A percentile compares a stretch with the other conserved stretches of the same genome.
Evolutionary conservation across 2,888 invertebrate genomes (phyloP).

Genomic region (Drosophila tripunctata): DNA sequence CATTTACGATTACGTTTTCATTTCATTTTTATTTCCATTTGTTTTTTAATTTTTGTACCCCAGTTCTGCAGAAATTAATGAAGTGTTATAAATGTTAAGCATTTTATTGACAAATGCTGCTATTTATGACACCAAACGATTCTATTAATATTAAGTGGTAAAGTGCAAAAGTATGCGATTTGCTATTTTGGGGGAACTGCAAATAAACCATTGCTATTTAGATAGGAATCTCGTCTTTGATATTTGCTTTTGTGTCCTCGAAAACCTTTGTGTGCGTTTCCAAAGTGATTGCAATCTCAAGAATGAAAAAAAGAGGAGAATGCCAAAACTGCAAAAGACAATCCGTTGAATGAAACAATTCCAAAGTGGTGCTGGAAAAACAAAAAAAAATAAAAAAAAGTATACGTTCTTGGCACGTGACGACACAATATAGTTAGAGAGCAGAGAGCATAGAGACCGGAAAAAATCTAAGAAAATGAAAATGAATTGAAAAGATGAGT

Average conservation of each 20-base stretch:
- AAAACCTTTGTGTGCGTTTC: conserved; percentile 1
- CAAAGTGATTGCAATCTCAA: conserved; percentile 40
- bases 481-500: conserved; percentile 49
- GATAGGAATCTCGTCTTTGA: conserved; percentile 9
- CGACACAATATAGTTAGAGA: conserved; percentile 29
- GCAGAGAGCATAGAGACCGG: not conserved
- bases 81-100: conserved; percentile 36
- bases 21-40: not conserved
- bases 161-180: not conserved
- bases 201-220: conserved; percentile 27
- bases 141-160: conserved; percentile 28
- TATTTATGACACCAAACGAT: conserved; percentile 8
- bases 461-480: conserved; percentile 5
- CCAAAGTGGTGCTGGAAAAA: conserved; percentile 59
- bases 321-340: conserved; percentile 37
- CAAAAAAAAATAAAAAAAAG: conserved; percentile 46
- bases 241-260: conserved; percentile 2
- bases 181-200: not conserved
- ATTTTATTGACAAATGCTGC: conserved; percentile 25
- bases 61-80: conserved; percentile 29
- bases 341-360: conserved; percentile 43
- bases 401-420: conserved; percentile 65
- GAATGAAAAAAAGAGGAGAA: conserved; percentile 7
- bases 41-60: not conserved
- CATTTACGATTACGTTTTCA: too few relatives aligned